Evolutionary conservation across 1,140 invertebrate species (phyloP).

Genomic region (Drosophila oshimai): DNA sequence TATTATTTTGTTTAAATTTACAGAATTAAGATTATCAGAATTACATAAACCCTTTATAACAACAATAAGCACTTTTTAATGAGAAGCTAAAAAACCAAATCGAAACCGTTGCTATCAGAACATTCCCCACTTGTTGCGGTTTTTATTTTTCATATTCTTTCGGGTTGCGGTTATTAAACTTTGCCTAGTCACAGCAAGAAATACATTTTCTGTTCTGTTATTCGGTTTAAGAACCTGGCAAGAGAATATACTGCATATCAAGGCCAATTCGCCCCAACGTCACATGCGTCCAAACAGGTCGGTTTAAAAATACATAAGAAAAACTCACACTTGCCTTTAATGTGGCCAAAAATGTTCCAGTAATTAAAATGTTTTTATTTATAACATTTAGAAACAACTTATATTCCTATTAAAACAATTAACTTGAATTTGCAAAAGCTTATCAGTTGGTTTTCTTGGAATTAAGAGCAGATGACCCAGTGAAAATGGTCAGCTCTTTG

Average conservation of each 20-base stretch:
- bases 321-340: background rate
- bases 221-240: conserved; percentile 36
- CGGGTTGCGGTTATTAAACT: conserved; percentile 38
- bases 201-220: conserved; percentile 4
- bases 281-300: background rate
- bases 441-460: background rate
- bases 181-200: conserved; percentile 23
- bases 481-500: background rate
- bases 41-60: background rate
- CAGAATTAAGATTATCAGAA: no score
- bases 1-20: no score
- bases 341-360: background rate
- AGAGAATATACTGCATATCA: conserved; percentile 13
- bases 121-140: conserved; percentile 26
- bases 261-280: conserved; percentile 11
- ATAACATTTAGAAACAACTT: background rate
- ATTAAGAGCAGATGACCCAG: background rate
- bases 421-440: background rate
- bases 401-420: background rate
- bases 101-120: conserved; percentile 2
- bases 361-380: background rate
- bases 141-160: conserved; percentile 5
- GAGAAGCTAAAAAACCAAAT: background rate
- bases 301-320: background rate
- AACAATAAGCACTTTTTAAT: background rate